Conservation (phyloP, 2,113 vertebrate genomes). For the Heterochromis multidens region DNA sequence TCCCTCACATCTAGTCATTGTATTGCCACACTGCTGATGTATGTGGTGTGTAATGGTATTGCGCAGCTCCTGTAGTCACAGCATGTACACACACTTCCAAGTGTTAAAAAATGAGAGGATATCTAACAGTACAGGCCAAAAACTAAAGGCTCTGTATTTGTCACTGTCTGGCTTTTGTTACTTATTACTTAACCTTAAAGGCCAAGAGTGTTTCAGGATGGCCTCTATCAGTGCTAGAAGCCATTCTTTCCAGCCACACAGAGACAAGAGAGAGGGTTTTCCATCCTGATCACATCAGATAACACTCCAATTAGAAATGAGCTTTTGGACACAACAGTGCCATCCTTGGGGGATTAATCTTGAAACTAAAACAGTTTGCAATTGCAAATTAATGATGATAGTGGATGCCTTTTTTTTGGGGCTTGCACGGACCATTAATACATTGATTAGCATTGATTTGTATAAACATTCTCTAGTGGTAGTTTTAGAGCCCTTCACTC, state of each 20-base stretch:
- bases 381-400: neutral
- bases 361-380: neutral
- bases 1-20: neutral
- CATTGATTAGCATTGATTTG: neutral
- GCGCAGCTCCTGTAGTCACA: neutral
- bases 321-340: neutral
- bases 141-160: neutral
- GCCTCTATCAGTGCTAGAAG: neutral
- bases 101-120: neutral
- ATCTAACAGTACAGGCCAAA: neutral
- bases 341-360: neutral
- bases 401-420: neutral
- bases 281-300: constrained; percentile 7
- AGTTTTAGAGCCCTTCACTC: neutral
- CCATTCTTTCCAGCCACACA: neutral
- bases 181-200: neutral
- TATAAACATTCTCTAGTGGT: neutral
- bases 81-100: neutral
- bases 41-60: neutral
- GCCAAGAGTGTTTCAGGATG: neutral
- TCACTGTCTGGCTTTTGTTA: neutral
- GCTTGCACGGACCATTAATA: neutral
- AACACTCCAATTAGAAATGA: neutral
- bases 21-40: neutral
- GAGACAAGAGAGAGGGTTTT: neutral